Percentiles rank a stretch among this genome's conserved stretches.
Conservation (phyloP, 1,140 invertebrate genomes). For the Zaprionus tsacasi region DNA sequence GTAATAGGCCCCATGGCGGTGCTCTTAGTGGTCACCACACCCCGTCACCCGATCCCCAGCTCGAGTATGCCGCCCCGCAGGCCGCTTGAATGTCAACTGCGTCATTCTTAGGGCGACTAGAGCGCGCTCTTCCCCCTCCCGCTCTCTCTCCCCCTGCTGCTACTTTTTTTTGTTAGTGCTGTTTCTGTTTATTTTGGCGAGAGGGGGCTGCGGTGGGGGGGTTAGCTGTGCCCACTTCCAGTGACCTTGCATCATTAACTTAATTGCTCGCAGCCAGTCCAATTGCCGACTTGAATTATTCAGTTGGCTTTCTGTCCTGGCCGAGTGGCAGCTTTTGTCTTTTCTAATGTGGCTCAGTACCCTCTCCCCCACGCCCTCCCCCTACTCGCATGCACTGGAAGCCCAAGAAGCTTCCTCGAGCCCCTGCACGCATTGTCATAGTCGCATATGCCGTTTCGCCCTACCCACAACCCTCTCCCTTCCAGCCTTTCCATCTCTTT, state of each 20-base stretch:
- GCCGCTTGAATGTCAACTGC: conserved; percentile 64
- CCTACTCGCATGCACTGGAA: conserved; percentile 29
- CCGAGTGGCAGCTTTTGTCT: conserved; percentile 60
- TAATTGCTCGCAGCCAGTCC: conserved; percentile 72
- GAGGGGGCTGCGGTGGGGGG: neutral
- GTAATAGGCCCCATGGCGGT: conserved; percentile 61
- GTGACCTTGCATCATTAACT: conserved; percentile 80
- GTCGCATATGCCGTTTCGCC: conserved; percentile 19
- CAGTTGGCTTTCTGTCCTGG: conserved; percentile 55
- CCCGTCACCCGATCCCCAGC: neutral
- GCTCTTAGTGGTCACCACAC: conserved; percentile 48
- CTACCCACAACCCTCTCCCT: neutral
- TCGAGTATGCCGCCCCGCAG: neutral
- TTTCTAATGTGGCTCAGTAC: conserved; percentile 52
- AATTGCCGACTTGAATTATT: conserved; percentile 80
- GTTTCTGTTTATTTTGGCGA: conserved; percentile 20
- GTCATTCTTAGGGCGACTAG: conserved; percentile 56
- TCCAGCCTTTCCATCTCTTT: conserved; percentile 5
- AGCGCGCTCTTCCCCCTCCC: neutral
- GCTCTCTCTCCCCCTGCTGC: neutral
- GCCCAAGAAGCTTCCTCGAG: neutral
- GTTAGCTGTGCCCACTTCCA: conserved; percentile 58
- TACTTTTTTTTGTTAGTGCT: conserved; percentile 1
- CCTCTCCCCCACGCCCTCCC: neutral
- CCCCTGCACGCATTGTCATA: conserved; percentile 2